Base-by-base conservation (phyloP, 2,113 vertebrate genomes). In the Vicugna pacos region DNA sequence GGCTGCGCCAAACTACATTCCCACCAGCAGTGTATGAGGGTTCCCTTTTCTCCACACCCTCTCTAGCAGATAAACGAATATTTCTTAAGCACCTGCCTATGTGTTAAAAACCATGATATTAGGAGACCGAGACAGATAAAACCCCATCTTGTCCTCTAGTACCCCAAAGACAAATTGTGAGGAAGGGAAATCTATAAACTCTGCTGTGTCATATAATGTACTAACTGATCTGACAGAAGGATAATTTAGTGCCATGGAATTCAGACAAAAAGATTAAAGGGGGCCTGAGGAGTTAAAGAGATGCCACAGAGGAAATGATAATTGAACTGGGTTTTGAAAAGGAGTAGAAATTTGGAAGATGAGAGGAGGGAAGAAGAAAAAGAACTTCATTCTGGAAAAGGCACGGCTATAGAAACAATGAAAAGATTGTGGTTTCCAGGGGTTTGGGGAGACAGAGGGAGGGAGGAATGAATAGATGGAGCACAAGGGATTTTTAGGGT, bases 301-400 rank as follows among this genome's bases (percentile, higher is more conserved):
- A 94, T 15, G 46, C 30, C 52, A 48, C 9, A 64, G 60, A 82
- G 50, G 72, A 93, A 95, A 72, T 12, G 30, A 4, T 62, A 8
- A 48, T 77, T 50, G 48, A 92, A 67, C 58, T 77, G 85, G 58
- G 16, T 65, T 94, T 84, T 88, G 32, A 64, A 96, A 96, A 94
- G 85, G 35, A 69, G 58, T 30, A 50, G 77, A 94, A n/a, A 64
- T 89, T 67, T 81, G 28, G 50, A 64, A 93, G 52, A 72, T 50
- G 50, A 52, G 79, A 65, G 50, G 75, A 91, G 8, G 38, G 7
- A 77, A 22, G 35, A 89, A 70, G 50, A 58, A 56, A 80, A 70
- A 72, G 42, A 52, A 72, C 64, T 84, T 42, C 38, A 42, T 42
- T 42, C 38, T 42, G 38, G 38, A 42, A 42, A 42, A 42, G 38